Evolutionary conservation across 2,888 invertebrate genomes (phyloP).

Genomic region (Andrena marginata): DNA sequence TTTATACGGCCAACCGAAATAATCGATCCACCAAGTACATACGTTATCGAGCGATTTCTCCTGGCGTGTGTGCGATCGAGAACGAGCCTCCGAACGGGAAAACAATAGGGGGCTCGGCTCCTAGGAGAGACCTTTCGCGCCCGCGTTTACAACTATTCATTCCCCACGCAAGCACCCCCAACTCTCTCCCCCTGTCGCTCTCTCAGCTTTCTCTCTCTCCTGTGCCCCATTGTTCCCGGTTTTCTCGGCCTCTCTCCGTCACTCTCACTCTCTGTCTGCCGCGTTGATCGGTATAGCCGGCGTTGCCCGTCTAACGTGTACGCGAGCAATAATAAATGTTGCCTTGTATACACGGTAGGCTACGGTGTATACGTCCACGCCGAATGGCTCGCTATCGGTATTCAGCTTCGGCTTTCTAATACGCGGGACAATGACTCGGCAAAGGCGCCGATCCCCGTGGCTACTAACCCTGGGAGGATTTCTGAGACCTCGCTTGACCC

Average conservation of each 20-base stretch:
- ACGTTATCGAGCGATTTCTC: constrained; percentile 65
- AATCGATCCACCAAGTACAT: constrained; percentile 62
- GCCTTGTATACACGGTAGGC: constrained; percentile 64
- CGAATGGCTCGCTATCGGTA: constrained; percentile 64
- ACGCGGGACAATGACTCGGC: constrained; percentile 73
- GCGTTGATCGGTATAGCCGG: constrained; percentile 11
- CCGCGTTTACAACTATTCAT: constrained; percentile 78
- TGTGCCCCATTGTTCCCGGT: constrained; percentile 30
- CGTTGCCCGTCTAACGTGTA: constrained; percentile 50
- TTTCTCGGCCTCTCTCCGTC: constrained; percentile 17
- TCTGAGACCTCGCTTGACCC: too few relatives aligned
- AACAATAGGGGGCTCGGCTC: constrained; percentile 78
- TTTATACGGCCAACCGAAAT: constrained; percentile 62
- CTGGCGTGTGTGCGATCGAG: constrained; percentile 49
- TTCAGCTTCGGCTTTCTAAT: constrained; percentile 78
- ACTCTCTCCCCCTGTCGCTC: constrained; percentile 24
- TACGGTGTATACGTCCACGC: constrained; percentile 51
- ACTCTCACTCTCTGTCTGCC: constrained; percentile 37
- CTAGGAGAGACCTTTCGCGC: constrained; percentile 78
- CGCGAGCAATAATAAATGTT: constrained; percentile 75
- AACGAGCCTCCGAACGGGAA: constrained; percentile 67
- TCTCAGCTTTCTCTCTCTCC: constrained; percentile 33
- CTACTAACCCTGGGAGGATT: constrained; percentile 34
- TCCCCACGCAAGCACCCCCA: constrained; percentile 68
- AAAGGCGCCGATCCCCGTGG: constrained; percentile 61